Evolutionary conservation across 2,797 vertebrate genomes (phyloP).

Genomic region (Sebastes umbrosus): DNA sequence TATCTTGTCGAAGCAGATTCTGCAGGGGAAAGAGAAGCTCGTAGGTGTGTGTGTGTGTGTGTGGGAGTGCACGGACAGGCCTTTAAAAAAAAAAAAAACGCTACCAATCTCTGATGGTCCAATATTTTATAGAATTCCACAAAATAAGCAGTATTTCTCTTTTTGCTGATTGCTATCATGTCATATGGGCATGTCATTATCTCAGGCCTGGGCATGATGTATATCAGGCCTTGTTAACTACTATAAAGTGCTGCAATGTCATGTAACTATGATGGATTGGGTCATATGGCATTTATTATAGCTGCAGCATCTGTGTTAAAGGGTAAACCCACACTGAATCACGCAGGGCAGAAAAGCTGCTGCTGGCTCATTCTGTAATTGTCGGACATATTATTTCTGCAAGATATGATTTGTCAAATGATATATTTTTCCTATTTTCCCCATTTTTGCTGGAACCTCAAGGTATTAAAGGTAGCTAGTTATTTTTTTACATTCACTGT

Average conservation of each 20-base stretch:
- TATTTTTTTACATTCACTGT: background rate
- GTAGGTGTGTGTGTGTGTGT: constrained; percentile 6
- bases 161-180: constrained; percentile 30
- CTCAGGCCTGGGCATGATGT: constrained; percentile 47
- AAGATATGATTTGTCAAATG: constrained; percentile 20
- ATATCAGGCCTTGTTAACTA: constrained; percentile 59
- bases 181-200: constrained; percentile 44
- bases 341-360: constrained; percentile 27
- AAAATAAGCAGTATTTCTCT: constrained; percentile 23
- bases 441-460: background rate
- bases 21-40: constrained; percentile 53
- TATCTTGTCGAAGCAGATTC: constrained; percentile 82
- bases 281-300: constrained; percentile 62
- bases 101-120: constrained; percentile 42
- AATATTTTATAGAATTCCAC: constrained; percentile 28
- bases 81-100: constrained; percentile 20
- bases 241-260: constrained; percentile 64
- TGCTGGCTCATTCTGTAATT: constrained; percentile 43
- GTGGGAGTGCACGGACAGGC: constrained; percentile 11
- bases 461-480: constrained; percentile 1
- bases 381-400: constrained; percentile 21
- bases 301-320: constrained; percentile 69
- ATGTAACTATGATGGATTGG: constrained; percentile 68
- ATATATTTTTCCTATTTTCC: constrained; percentile 16
- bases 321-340: constrained; percentile 62